Evolutionary conservation across 2,888 invertebrate genomes (phyloP), one percentile per base, ranked within the genome.

Genomic region (Drosophila prolongata): DNA sequence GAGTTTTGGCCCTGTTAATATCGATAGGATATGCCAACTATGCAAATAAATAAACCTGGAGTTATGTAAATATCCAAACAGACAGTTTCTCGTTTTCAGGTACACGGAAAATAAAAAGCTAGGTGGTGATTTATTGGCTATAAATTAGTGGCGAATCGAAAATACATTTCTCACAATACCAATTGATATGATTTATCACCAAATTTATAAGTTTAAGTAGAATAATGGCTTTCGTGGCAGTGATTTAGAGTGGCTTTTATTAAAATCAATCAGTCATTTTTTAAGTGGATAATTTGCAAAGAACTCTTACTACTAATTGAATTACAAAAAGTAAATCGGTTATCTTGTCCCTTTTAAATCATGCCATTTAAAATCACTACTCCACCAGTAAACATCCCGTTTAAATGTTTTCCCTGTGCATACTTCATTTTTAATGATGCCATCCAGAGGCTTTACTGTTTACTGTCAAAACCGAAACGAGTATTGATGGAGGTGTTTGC

Each of bases 401-500:
- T 35, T 10, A 19, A 50, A 5, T 19, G 49, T 37, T 30, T n/a
- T 57, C n/a, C 35, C 27, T 0, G 5, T 37, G 47, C 19, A 19
- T 34, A n/a, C 19, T 44, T 19, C 30, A 54, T 55, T 70, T 70
- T 69, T 47, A 60, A 60, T 60, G 59, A 34, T 13, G 42, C 52
- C 46, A 42, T 66, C 1, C 34, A 30, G 11, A 40, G 50, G 68
- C 38, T 53, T 47, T 27, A 35, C 34, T 59, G 50, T 42, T 67
- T 58, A 49, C 66, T 73, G 47, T 52, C 56, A 47, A 58, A 44
- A 47, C 30, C 54, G 58, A 62, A 78, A 77, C 50, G 49, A 76
- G 77, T 76, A 78, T 79, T 87, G 80, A 80, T 82, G 76, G 69
- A 75, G 75, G 37, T 75, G 76, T 59, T 59, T 59, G 42, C 58